Percentiles rank a stretch among this genome's conserved stretches.
phyloP scores from a whole-genome alignment of 2,113 vertebrate genomes.

The Lycaon pictus region DNA sequence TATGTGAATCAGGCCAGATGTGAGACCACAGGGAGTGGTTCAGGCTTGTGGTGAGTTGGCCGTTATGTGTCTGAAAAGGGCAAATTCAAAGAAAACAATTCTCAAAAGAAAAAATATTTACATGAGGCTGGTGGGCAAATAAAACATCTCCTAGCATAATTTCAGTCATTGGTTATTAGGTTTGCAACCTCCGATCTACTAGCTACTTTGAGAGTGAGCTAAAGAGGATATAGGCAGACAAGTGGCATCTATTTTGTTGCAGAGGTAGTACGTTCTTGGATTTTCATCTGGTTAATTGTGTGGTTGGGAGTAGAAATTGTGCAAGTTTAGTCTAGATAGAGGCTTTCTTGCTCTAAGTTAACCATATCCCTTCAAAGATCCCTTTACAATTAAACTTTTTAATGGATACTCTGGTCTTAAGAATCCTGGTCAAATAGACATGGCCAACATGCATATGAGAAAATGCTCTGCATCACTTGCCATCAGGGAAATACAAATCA shows the following conservation, averaged over 20 bases:
- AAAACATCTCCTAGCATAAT: not conserved
- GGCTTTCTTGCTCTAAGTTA: not conserved
- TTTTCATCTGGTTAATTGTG: not conserved
- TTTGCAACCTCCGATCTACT: not conserved
- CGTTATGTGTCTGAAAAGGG: not conserved
- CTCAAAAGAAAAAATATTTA: not conserved
- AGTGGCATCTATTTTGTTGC: no score
- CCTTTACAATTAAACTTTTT: not conserved
- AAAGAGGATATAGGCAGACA: not conserved
- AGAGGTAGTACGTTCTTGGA: not conserved
- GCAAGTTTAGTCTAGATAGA: not conserved
- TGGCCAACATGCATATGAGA: no score
- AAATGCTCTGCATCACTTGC: no score
- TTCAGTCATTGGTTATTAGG: not conserved
- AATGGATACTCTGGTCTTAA: not conserved
- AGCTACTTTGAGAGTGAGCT: not conserved
- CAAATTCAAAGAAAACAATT: not conserved
- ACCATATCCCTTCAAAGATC: not conserved
- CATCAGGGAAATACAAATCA: no score
- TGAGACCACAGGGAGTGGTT: not conserved
- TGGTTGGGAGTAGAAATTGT: not conserved
- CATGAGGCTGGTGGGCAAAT: not conserved
- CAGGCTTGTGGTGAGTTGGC: not conserved
- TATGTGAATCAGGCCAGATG: not conserved
- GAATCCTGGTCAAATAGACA: not conserved